These are phyloP conservation scores for Urocyon cinereoargenteus DNA, from an alignment of 2,797 vertebrate genomes.

Conservation along the genomic window DNA sequence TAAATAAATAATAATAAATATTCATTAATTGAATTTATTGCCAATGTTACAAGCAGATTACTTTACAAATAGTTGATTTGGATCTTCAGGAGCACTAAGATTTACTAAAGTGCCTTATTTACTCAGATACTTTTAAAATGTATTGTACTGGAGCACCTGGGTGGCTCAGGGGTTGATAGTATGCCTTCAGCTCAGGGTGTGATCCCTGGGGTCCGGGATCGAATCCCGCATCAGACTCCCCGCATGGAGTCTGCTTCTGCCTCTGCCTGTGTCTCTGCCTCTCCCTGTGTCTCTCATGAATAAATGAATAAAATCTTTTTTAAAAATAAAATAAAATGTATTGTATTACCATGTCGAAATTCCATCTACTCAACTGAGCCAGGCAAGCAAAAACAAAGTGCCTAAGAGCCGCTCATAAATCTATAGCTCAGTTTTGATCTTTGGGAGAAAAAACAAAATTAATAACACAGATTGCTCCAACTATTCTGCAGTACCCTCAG, in stretches of 20 bases:
- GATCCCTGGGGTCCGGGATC: too few relatives aligned
- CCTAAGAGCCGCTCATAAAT: background rate
- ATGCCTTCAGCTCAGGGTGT: too few relatives aligned
- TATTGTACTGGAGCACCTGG: too few relatives aligned
- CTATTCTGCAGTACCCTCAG: background rate
- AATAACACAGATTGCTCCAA: background rate
- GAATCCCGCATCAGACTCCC: too few relatives aligned
- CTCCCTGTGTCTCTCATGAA: too few relatives aligned
- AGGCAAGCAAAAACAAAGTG: background rate
- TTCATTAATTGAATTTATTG: background rate
- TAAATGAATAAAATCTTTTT: too few relatives aligned
- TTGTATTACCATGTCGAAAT: background rate
- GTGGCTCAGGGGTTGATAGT: too few relatives aligned
- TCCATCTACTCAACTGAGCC: background rate
- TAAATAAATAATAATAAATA: background rate
- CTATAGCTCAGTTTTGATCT: background rate
- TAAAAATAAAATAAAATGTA: too few relatives aligned
- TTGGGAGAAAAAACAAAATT: background rate
- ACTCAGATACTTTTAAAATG: background rate
- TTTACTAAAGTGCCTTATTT: background rate
- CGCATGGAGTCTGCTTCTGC: too few relatives aligned
- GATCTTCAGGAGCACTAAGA: background rate
- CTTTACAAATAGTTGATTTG: background rate
- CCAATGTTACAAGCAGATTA: background rate
- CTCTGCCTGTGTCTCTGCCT: too few relatives aligned